These are phyloP conservation scores for Coregonus sp. DNA, from an alignment of 2,797 vertebrate species.

Conservation along the genomic window DNA sequence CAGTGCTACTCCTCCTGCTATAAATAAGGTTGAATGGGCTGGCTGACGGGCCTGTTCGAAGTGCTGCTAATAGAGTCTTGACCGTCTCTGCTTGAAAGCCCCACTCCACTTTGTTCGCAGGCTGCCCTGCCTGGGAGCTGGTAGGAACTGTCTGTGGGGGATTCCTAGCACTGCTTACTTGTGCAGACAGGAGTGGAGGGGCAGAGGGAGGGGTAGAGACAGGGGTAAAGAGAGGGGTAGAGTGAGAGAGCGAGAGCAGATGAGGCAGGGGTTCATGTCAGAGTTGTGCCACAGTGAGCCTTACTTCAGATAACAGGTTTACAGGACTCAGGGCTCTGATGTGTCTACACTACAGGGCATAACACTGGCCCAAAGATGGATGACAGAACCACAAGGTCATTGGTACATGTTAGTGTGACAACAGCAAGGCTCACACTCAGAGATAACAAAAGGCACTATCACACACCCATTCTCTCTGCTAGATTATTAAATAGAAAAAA, in stretches of 20 bases:
- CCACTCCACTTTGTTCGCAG: constrained; percentile 31
- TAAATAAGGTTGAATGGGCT: constrained; percentile 54
- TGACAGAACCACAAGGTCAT: not conserved
- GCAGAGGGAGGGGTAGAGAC: constrained; percentile 25
- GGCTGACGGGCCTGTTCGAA: constrained; percentile 31
- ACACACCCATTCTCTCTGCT: not conserved
- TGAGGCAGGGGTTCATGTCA: too few relatives aligned
- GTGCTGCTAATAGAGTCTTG: constrained; percentile 54
- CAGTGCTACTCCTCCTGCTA: constrained; percentile 31
- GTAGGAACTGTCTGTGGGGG: constrained; percentile 45
- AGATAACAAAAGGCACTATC: too few relatives aligned
- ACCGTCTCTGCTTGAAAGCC: constrained; percentile 7
- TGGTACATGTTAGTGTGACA: too few relatives aligned
- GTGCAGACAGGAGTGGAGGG: constrained; percentile 22
- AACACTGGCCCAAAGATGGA: not conserved
- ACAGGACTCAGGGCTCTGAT: not conserved
- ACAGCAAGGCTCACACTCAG: not conserved
- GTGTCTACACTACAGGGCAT: not conserved
- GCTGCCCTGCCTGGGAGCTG: not conserved
- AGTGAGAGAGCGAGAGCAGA: too few relatives aligned
- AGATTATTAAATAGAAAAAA: not conserved
- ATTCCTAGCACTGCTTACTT: constrained; percentile 47
- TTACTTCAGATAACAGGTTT: not conserved
- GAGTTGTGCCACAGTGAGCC: too few relatives aligned
- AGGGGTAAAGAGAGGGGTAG: too few relatives aligned